Percentiles rank a stretch among this genome's conserved stretches.
Conservation (phyloP, 1,140 invertebrate genomes). For the Drosophila insularis region DNA sequence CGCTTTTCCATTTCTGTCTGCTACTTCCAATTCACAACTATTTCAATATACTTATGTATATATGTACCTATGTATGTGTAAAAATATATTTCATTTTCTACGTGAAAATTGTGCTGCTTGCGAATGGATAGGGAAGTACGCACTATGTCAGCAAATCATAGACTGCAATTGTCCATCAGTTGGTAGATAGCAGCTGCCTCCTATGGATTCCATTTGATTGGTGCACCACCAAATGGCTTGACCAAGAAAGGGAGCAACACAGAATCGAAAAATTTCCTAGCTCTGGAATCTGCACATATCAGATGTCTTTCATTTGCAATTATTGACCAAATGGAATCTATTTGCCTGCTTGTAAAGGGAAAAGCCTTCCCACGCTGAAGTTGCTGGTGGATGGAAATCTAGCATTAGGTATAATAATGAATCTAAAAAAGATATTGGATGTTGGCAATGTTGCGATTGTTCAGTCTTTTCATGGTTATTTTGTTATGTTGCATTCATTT, state of each 20-base stretch:
- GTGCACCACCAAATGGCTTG: background rate
- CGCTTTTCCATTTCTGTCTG: background rate
- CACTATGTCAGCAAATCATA: slow-evolving; percentile 5
- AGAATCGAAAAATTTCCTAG: no score
- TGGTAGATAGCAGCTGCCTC: background rate
- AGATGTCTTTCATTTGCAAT: no score
- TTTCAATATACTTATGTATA: background rate
- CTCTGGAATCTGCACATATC: no score
- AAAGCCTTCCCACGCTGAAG: no score
- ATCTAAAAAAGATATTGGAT: no score
- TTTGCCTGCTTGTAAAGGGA: no score
- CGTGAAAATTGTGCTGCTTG: slow-evolving; percentile 6
- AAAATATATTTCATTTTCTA: background rate
- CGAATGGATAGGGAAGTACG: background rate
- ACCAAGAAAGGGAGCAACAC: no score
- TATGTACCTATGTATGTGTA: background rate
- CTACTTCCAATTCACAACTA: background rate
- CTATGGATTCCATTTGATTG: background rate
- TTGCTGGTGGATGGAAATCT: no score
- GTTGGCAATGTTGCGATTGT: background rate
- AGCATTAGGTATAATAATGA: no score
- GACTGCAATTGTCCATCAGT: background rate
- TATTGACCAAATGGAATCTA: no score
- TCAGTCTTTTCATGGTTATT: background rate
- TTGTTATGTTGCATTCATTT: slow-evolving; percentile 29